Percentiles rank a stretch among this genome's conserved stretches.
Conservation (phyloP, 2,797 vertebrate genomes). For the Syndactyla subalaris region DNA sequence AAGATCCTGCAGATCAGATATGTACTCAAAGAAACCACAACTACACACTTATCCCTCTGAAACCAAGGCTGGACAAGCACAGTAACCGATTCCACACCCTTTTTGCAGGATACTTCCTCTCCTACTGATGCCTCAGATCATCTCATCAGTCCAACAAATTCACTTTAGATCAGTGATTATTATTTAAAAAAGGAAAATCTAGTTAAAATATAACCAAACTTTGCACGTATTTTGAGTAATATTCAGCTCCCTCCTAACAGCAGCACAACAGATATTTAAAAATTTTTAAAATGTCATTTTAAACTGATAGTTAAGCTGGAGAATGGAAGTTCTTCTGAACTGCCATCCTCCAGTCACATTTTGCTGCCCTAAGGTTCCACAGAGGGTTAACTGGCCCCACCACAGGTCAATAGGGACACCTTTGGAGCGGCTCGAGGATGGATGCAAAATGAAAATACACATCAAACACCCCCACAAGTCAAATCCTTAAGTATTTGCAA, state of each 20-base stretch:
- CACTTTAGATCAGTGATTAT: not conserved
- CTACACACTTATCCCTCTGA: not conserved
- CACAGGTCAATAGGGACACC: not conserved
- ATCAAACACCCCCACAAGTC: not conserved
- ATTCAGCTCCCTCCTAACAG: not conserved
- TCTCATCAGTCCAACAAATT: not conserved
- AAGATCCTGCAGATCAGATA: not conserved
- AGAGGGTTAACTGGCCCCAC: not conserved
- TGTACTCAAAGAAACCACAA: not conserved
- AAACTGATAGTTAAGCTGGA: not conserved
- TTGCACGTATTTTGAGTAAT: not conserved
- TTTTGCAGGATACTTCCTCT: not conserved
- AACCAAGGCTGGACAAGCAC: not conserved
- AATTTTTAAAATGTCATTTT: not conserved
- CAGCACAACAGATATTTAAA: not conserved
- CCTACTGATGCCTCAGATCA: not conserved
- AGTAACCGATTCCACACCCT: not conserved
- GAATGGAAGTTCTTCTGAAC: not conserved
- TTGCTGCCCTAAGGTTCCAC: not conserved
- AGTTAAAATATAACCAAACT: not conserved
- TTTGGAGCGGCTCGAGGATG: not conserved
- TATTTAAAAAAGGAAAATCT: not conserved
- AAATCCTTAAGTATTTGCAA: not conserved
- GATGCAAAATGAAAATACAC: not conserved
- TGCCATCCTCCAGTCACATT: not conserved